Base-by-base conservation (phyloP, 2,888 invertebrate species). In the Tridacna gigas region DNA sequence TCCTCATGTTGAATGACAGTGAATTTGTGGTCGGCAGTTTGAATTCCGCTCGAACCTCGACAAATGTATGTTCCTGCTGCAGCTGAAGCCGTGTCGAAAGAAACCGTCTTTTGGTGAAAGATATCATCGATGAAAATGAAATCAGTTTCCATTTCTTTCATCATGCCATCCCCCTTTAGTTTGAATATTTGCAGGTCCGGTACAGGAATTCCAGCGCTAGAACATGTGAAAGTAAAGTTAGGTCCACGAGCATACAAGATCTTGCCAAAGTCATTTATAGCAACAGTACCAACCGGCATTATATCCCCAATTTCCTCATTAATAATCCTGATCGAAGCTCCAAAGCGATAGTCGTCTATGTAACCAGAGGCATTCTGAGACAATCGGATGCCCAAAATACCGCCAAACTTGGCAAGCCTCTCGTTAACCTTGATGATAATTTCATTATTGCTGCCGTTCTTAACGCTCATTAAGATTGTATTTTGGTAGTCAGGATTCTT, bases 31-130 rank as follows among this genome's bases (percentile, higher is more conserved):
- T 67, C 67, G 18, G 37, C 28, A n/a, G 45, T 37, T 45, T 45
- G 15, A n/a, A 18, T 67, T 11, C 67, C 67, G 13, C 28, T 37
- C 9, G 45, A 28, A 0, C n/a, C 67, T n/a, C 67, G 67, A n/a
- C 67, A 67, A 18, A 67, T 15, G n/a, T 67, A 67, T 15, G 37
- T 45, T 45, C 67, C 67, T 7, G 45, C 67, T 45, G 67, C 37
- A 37, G 37, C 7, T 2, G 37, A 37, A 4, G 7, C 37, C 37
- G 7, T 37, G 7, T 37, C 37, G 7, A 37, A 37, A 2, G 37
- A 37, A 37, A 37, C 37, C 7, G 67, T 45, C 45, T 67, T 11
- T 37, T 20, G 20, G 18, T 45, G 63, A 63, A 63, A 63, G 4
- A 63, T n/a, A 13, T 25, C 63, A 22, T 13, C 26, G 1, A n/a